Percentiles rank a stretch among this genome's conserved stretches.
These are phyloP conservation scores for Drymodes brunneopygia DNA, from an alignment of 2,113 vertebrate genomes.

Conservation along the genomic window DNA sequence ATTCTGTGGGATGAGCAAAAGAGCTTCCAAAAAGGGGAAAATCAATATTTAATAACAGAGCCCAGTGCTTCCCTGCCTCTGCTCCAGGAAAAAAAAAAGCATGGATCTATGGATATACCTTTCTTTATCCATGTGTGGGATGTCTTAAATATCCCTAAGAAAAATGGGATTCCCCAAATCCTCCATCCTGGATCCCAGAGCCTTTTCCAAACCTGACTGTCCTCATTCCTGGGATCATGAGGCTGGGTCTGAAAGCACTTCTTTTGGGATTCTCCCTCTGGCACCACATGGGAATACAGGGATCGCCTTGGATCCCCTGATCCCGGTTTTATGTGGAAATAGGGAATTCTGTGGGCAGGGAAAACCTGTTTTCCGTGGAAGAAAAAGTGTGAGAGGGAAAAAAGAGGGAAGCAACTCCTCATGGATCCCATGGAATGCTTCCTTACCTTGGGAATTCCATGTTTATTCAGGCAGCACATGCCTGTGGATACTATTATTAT, in stretches of 20 bases:
- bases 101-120: not conserved
- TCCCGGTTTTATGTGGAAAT: not conserved
- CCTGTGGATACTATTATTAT: not conserved
- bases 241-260: not conserved
- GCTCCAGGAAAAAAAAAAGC: not conserved
- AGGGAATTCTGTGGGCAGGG: not conserved
- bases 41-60: not conserved
- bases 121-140: fast-evolving
- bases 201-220: fast-evolving
- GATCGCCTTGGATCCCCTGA: not conserved
- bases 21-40: not conserved
- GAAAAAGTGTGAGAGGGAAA: fast-evolving
- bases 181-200: fast-evolving
- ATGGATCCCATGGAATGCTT: not conserved
- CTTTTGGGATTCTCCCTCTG: not conserved
- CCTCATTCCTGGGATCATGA: not conserved
- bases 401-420: not conserved
- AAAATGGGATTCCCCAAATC: not conserved
- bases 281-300: fast-evolving
- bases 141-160: not conserved
- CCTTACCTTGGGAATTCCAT: fast-evolving
- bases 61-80: not conserved
- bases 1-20: not conserved
- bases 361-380: not conserved
- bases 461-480: not conserved